A percentile compares a stretch with the other conserved stretches of the same genome.
Evolutionary conservation across 2,888 invertebrate genomes (phyloP).

Genomic region (Athetis lepigone): DNA sequence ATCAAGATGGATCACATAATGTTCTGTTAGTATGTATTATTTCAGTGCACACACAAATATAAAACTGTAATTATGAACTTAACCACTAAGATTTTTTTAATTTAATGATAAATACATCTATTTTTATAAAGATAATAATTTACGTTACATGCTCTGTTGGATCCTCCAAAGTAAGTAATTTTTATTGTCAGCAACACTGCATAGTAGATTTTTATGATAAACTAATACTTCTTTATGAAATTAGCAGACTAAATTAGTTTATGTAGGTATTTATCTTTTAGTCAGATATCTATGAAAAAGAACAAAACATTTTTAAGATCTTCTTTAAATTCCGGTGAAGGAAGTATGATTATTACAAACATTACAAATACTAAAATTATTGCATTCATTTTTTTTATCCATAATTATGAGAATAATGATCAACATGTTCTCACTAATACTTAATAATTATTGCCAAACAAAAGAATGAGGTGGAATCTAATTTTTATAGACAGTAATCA

Average conservation of each 20-base stretch:
- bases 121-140: constrained; percentile 59
- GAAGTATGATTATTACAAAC: constrained; percentile 36
- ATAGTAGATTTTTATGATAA: constrained; percentile 31
- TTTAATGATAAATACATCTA: constrained; percentile 61
- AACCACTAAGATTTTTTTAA: constrained; percentile 60
- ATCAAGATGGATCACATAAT: constrained; percentile 54
- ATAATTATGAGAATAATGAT: constrained; percentile 39
- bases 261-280: constrained; percentile 7
- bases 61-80: constrained; percentile 66
- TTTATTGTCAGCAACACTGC: constrained; percentile 59
- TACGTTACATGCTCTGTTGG: constrained; percentile 53
- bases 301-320: constrained; percentile 9
- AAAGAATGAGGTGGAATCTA: constrained; percentile 42
- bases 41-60: constrained; percentile 59
- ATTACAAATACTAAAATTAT: constrained; percentile 43
- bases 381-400: constrained; percentile 38
- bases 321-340: constrained; percentile 20
- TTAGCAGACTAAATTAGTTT: constrained; percentile 2
- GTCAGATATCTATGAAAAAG: constrained; percentile 22
- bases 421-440: constrained; percentile 49
- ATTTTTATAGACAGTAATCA: constrained; percentile 39
- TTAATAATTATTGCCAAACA: constrained; percentile 33
- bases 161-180: constrained; percentile 47
- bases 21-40: constrained; percentile 45
- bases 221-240: constrained; percentile 29